These are phyloP conservation scores for Percopsis transmontana DNA, from an alignment of 2,113 vertebrate genomes.

Conservation along the genomic window DNA sequence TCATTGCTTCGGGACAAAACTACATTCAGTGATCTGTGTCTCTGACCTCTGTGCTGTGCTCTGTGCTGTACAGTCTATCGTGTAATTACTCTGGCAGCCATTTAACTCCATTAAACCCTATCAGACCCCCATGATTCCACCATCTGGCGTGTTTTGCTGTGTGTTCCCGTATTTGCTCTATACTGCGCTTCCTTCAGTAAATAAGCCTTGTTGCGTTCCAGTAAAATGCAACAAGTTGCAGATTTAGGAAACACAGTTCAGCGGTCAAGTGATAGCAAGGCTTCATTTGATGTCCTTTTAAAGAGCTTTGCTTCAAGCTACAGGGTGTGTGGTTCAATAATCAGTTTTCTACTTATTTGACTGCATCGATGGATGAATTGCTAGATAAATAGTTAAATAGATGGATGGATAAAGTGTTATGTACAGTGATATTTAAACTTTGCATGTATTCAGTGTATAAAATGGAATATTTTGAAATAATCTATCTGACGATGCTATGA, in stretches of 20 bases:
- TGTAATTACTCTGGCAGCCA: constrained; percentile 21
- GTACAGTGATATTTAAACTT: neutral
- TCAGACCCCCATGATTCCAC: constrained; percentile 32
- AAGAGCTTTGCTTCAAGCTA: neutral
- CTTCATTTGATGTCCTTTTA: neutral
- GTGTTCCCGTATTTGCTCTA: constrained; percentile 18
- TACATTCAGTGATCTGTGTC: neutral
- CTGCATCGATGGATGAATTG: too few relatives aligned
- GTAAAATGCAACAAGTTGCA: constrained; percentile 3
- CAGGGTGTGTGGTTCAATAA: too few relatives aligned
- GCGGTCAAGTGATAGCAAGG: neutral
- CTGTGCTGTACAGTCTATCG: constrained; percentile 29
- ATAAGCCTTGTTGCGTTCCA: constrained; percentile 22
- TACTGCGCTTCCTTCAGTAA: constrained; percentile 24
- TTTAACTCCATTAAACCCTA: constrained; percentile 45
- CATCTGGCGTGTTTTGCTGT: constrained; percentile 24
- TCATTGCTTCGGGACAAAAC: constrained; percentile 10
- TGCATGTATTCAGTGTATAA: neutral
- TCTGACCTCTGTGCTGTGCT: constrained; percentile 29
- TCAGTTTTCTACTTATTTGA: too few relatives aligned
- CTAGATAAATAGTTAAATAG: too few relatives aligned
- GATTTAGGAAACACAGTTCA: neutral
- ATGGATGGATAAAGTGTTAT: neutral
- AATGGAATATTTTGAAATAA: constrained; percentile 38
- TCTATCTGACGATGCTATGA: constrained; percentile 51